Conservation (phyloP, 2,113 vertebrate genomes). For the Sapajus apella region DNA sequence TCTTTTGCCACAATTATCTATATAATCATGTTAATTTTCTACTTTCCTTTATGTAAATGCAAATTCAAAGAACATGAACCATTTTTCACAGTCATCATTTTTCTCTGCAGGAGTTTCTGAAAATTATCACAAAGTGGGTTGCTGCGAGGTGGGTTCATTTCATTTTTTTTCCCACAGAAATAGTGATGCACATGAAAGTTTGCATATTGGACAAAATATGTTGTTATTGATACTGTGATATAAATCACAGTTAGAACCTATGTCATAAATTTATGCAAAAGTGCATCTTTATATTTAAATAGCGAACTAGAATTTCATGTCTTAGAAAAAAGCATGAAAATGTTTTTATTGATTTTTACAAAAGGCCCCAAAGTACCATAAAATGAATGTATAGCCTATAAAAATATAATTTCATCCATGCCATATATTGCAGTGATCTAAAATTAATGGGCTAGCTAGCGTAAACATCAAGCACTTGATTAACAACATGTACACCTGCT, state of each 20-base stretch:
- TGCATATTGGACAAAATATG: neutral
- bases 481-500: slow-evolving; percentile 1
- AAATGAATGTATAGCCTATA: slow-evolving; percentile 48
- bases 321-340: neutral
- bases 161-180: neutral
- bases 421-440: slow-evolving; percentile 18
- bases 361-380: slow-evolving; percentile 7
- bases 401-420: slow-evolving; percentile 11
- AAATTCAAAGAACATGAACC: neutral
- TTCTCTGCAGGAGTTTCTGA: neutral
- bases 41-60: slow-evolving; percentile 10
- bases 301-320: slow-evolving; percentile 47
- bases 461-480: slow-evolving; percentile 33
- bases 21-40: slow-evolving; percentile 10
- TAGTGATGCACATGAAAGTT: neutral
- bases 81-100: neutral
- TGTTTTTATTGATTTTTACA: slow-evolving; percentile 53
- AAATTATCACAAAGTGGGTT: slow-evolving; percentile 38
- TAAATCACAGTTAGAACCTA: neutral
- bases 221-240: neutral
- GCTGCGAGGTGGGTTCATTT: neutral
- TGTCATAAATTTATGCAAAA: slow-evolving; percentile 16
- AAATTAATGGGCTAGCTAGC: slow-evolving; percentile 35
- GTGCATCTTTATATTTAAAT: slow-evolving; percentile 4
- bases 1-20: neutral